These are phyloP conservation scores for Heliconius cydno DNA, from an alignment of 2,888 invertebrate species.

Conservation along the genomic window DNA sequence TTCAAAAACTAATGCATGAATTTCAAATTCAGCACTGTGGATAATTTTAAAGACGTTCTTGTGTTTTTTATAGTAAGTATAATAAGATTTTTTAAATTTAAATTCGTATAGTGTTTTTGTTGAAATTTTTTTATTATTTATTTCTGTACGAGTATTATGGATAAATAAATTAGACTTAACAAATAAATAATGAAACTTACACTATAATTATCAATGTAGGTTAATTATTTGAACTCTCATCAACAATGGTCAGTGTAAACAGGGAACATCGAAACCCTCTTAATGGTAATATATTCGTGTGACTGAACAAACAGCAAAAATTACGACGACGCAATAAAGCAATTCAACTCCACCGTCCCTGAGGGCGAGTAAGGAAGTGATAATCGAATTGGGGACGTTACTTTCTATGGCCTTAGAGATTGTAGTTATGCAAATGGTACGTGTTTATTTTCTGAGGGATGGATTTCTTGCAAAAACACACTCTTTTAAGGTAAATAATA, in stretches of 20 bases:
- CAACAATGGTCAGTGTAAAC: constrained; percentile 16
- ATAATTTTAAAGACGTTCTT: constrained; percentile 15
- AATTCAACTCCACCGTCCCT: constrained; percentile 42
- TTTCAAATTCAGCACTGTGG: constrained; percentile 10
- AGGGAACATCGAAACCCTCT: constrained; percentile 39
- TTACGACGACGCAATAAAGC: constrained; percentile 32
- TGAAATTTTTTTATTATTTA: too few species aligned
- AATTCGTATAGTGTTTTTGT: neutral
- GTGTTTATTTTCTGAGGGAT: neutral
- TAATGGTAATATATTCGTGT: constrained; percentile 29
- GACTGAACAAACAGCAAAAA: constrained; percentile 31
- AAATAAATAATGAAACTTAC: neutral
- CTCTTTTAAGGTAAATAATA: neutral
- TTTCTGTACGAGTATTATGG: too few species aligned
- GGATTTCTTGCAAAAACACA: neutral
- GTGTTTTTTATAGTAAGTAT: neutral
- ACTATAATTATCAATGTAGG: neutral
- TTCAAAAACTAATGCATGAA: constrained; percentile 19
- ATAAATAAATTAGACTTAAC: neutral
- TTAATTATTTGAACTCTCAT: constrained; percentile 7
- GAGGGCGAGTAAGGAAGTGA: constrained; percentile 50
- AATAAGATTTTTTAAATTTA: neutral
- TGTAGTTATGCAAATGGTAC: constrained; percentile 3
- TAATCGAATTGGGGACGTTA: constrained; percentile 48
- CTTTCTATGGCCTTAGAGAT: constrained; percentile 31